A percentile compares a stretch with the other conserved stretches of the same genome.
These are phyloP conservation scores for Rhinogobio ventralis DNA, from an alignment of 2,797 vertebrate genomes.

Conservation along the genomic window DNA sequence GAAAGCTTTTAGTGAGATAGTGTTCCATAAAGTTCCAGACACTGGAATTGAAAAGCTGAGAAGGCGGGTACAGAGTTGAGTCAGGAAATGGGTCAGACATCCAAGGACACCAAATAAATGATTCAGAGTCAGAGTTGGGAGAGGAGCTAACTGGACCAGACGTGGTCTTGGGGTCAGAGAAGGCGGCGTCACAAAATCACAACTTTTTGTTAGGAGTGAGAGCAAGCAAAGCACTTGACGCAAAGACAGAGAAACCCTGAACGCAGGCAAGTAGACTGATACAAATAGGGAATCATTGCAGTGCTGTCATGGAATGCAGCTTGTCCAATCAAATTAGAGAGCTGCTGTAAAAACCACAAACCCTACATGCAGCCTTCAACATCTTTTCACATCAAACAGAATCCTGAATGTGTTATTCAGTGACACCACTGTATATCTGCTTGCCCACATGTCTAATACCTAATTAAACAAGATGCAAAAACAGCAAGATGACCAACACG, in stretches of 20 bases:
- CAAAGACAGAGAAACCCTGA: neutral
- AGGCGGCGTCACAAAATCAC: constrained; percentile 12
- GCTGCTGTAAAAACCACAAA: constrained; percentile 11
- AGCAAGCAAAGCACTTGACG: neutral
- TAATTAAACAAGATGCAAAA: constrained; percentile 17
- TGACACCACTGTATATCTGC: neutral
- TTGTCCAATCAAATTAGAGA: constrained; percentile 42
- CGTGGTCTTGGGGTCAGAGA: constrained; percentile 4
- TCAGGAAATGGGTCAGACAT: constrained; percentile 54
- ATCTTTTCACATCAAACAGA: constrained; percentile 50
- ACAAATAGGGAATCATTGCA: constrained; percentile 8
- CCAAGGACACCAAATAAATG: constrained; percentile 49
- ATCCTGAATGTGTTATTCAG: constrained; percentile 8
- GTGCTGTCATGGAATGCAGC: neutral
- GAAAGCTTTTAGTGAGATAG: constrained; percentile 32
- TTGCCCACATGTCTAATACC: neutral
- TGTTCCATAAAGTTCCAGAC: constrained; percentile 40
- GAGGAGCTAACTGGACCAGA: constrained; percentile 2
- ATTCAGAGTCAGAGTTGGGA: constrained; percentile 45
- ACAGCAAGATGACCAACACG: neutral
- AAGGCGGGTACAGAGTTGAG: constrained; percentile 32
- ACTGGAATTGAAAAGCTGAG: constrained; percentile 41
- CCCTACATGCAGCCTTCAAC: constrained; percentile 27
- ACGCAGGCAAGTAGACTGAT: constrained; percentile 27
- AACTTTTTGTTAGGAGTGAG: neutral